These are phyloP conservation scores for Drosophila kurseongensis DNA, from an alignment of 1,140 invertebrate genomes.

Conservation along the genomic window DNA sequence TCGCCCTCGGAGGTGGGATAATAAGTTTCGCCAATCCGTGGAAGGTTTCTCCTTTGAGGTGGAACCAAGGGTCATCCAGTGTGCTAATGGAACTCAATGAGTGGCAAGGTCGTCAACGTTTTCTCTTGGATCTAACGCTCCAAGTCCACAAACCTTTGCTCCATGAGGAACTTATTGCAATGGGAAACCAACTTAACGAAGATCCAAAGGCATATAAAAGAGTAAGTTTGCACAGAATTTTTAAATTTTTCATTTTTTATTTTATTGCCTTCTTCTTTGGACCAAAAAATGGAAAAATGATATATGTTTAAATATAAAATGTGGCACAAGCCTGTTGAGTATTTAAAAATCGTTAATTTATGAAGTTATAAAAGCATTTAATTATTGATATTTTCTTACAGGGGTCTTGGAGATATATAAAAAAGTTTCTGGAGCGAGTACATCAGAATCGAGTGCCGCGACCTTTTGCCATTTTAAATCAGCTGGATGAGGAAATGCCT, in stretches of 20 bases:
- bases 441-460: conserved; percentile 85
- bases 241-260: neutral
- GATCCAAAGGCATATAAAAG: conserved; percentile 43
- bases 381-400: conserved; percentile 5
- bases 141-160: conserved; percentile 75
- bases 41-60: conserved; percentile 16
- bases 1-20: neutral
- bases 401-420: conserved; percentile 40
- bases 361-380: neutral
- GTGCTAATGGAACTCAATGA: neutral
- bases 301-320: too few relatives aligned
- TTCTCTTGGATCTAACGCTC: conserved; percentile 64
- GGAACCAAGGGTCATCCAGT: neutral
- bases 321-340: too few relatives aligned
- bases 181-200: conserved; percentile 80
- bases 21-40: conserved; percentile 12
- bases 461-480: conserved; percentile 51
- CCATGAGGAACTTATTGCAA: conserved; percentile 55
- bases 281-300: too few relatives aligned
- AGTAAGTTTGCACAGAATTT: conserved; percentile 12
- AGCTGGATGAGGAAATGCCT: conserved; percentile 86
- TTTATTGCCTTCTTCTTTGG: too few relatives aligned
- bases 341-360: neutral
- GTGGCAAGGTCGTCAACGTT: conserved; percentile 50
- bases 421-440: conserved; percentile 48